phyloP scores from a whole-genome alignment of 2,113 vertebrate genomes.

The Sturnus vulgaris region DNA sequence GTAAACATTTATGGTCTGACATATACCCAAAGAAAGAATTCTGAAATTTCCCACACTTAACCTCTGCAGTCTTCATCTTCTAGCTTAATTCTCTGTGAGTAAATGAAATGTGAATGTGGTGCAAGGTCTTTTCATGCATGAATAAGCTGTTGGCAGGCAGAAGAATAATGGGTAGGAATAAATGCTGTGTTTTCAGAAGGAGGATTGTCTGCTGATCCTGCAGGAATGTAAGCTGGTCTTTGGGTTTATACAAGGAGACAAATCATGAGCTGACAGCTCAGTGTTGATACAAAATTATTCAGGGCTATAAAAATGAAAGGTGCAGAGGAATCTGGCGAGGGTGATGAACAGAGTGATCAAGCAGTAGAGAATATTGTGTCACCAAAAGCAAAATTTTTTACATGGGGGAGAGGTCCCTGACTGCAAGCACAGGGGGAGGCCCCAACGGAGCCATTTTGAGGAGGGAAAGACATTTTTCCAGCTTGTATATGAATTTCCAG shows the following conservation, averaged over 20 bases:
- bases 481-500: neutral
- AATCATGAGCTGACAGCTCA: neutral
- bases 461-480: neutral
- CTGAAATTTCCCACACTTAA: neutral
- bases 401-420: neutral
- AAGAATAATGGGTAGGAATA: neutral
- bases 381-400: neutral
- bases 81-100: neutral
- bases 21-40: neutral
- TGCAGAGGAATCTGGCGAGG: neutral
- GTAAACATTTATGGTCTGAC: neutral
- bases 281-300: neutral
- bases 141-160: neutral
- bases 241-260: neutral
- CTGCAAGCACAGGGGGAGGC: neutral
- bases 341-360: rapidly evolving
- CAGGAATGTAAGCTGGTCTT: neutral
- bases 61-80: neutral
- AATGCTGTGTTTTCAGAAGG: neutral
- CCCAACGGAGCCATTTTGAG: rapidly evolving
- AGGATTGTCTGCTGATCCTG: neutral
- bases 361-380: neutral
- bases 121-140: neutral
- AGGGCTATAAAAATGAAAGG: neutral
- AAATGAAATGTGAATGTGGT: neutral